A percentile compares a stretch with the other conserved stretches of the same genome.
Conservation (phyloP, 2,113 vertebrate genomes). For the Corythornis vintsioides region DNA sequence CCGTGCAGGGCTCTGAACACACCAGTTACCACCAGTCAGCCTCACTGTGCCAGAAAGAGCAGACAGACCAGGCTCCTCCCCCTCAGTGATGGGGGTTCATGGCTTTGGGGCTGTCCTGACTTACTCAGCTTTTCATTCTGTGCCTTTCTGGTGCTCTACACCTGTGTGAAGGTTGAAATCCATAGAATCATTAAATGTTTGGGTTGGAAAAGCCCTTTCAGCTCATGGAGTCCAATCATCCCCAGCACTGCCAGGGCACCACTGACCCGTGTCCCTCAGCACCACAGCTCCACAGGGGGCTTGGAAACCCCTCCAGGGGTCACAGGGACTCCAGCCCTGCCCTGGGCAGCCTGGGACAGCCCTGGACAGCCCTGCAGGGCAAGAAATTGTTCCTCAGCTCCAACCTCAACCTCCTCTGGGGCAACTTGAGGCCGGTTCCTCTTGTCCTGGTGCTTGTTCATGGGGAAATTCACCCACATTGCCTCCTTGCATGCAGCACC, state of each 20-base stretch:
- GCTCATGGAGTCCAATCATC: not conserved
- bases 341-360: not conserved
- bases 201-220: not conserved
- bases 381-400: not conserved
- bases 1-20: not conserved
- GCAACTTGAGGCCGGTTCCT: not conserved
- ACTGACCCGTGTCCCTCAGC: not conserved
- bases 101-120: not conserved
- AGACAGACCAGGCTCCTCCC: accelerated
- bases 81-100: not conserved
- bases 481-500: not conserved
- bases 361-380: too few relatives aligned
- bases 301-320: not conserved
- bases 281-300: not conserved
- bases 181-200: not conserved
- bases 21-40: not conserved
- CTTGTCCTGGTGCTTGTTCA: not conserved
- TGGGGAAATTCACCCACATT: not conserved
- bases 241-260: not conserved
- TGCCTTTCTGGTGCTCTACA: not conserved
- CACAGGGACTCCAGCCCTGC: not conserved
- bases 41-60: not conserved
- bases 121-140: not conserved
- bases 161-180: not conserved
- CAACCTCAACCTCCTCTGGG: not conserved